Evolutionary conservation across 1,140 invertebrate species (phyloP), one percentile per base, ranked within the genome.

Genomic region (Nomia melanderi): DNA sequence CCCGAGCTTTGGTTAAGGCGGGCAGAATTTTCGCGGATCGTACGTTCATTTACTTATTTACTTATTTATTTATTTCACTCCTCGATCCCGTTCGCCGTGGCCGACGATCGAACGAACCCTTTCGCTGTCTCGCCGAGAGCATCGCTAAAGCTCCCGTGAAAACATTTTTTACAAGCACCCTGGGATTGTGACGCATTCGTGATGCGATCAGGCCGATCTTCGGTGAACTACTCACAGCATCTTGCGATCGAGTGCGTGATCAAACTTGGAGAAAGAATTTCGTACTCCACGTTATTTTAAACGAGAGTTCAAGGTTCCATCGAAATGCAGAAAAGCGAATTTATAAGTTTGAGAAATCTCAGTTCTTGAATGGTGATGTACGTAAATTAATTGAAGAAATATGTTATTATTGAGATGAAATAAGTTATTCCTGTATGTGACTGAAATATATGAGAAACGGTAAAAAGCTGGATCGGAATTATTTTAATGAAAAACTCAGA

Each of bases 1-100:
- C 83, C 83, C 70, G 83, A 88, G 83, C 85, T 88, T 87, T 86
- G 81, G 50, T 62, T 47, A 44, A 73, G 70, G 62, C 71, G 6
- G 71, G 44, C 63, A 53, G 27, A 56, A 65, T 73, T 53, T 36
- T 47, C 6, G 14, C 12, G 44, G 41, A 76, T 76, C 56, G 47
- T 17, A n/a, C n/a, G n/a, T n/a, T 36, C 33, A 36, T 36, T 8
- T 36, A 36, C 33, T 3, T 36, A 5, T 8, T 36, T 36, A 5
- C n/a, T n/a, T n/a, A n/a, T n/a, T 50, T 47, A 6, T 20, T 53
- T 33, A 41, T 47, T 53, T 56, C 39, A 36, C 47, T 59, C 31
- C 31, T 20, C 39, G 59, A 71, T 41, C 41, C 47, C 74, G 65
- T 29, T 31, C 44, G n/a, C n/a, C n/a, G 31, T 50, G 20, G 25